Evolutionary conservation across 2,888 invertebrate genomes (phyloP).

Genomic region (Bembecia ichneumoniformis): DNA sequence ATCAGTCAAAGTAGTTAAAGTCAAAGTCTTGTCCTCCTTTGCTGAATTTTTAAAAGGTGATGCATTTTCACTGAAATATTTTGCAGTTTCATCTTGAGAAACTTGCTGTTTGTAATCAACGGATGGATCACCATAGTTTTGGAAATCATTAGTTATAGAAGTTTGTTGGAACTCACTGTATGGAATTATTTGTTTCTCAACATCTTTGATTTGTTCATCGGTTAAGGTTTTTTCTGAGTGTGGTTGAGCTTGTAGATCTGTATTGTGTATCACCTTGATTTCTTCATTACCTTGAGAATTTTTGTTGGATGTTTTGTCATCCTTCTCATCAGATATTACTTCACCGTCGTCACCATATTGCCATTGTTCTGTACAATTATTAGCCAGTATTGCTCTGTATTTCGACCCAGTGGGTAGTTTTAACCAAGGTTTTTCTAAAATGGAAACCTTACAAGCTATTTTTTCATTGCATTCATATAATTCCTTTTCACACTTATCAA

Average conservation of each 20-base stretch:
- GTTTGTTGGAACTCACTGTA: conserved; percentile 15
- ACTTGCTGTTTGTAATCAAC: conserved; percentile 7
- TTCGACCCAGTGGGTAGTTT: conserved; percentile 69
- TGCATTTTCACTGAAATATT: conserved; percentile 18
- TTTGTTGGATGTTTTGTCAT: conserved; percentile 22
- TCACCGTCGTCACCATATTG: conserved; percentile 55
- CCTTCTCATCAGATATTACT: conserved; percentile 20
- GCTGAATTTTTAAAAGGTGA: conserved; percentile 11
- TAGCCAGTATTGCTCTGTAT: conserved; percentile 72
- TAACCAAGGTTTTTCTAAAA: conserved; percentile 78
- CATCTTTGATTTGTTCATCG: conserved; percentile 37
- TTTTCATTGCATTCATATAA: conserved; percentile 34
- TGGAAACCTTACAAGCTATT: conserved; percentile 72
- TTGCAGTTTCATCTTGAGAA: conserved; percentile 19
- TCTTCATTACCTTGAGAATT: conserved; percentile 40
- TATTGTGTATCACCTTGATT: conserved; percentile 37
- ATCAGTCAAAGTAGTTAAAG: conserved; percentile 23
- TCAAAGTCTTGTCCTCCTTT: conserved; percentile 9
- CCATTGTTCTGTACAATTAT: conserved; percentile 77
- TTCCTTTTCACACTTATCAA: conserved; percentile 56
- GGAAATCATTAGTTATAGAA: neutral
- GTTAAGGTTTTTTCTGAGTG: conserved; percentile 33
- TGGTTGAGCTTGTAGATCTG: conserved; percentile 35
- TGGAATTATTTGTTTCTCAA: conserved; percentile 59
- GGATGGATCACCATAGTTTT: neutral